These are phyloP conservation scores for Pipistrellus nathusii DNA, from an alignment of 2,797 vertebrate species.

Conservation along the genomic window DNA sequence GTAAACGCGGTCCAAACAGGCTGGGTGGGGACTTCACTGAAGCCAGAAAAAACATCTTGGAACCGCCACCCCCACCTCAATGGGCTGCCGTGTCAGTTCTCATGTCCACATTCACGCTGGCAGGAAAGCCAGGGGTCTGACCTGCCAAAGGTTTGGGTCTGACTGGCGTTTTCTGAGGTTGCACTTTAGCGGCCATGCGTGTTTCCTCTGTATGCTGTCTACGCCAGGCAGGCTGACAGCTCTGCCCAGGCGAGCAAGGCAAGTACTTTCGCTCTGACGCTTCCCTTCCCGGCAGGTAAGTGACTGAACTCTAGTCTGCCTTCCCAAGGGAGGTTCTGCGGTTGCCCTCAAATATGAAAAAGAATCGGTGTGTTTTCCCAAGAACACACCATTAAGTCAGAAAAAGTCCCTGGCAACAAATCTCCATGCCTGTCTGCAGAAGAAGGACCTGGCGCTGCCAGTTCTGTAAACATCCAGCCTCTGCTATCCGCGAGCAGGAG, in stretches of 20 bases:
- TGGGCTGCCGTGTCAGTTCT: neutral
- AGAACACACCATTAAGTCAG: conserved; percentile 57
- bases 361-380: conserved; percentile 1
- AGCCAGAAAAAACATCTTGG: neutral
- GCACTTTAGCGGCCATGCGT: accelerated
- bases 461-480: conserved; percentile 72
- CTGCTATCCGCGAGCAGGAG: conserved; percentile 67
- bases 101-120: accelerated
- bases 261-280: conserved; percentile 14
- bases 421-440: conserved; percentile 21
- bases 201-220: neutral
- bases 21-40: neutral
- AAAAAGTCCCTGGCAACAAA: conserved; percentile 48
- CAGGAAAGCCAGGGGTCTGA: neutral
- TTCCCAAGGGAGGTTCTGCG: conserved; percentile 35
- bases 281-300: neutral
- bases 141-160: neutral
- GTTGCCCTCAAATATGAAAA: conserved; percentile 59
- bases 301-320: conserved; percentile 40
- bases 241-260: neutral
- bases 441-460: conserved; percentile 62
- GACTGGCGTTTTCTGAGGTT: neutral
- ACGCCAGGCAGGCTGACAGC: neutral
- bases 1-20: neutral
- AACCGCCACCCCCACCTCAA: neutral